Percentiles rank a stretch among this genome's conserved stretches.
These are phyloP conservation scores for Pocillopora grandis DNA, from an alignment of 92 coral and sea anemone species.

Conservation along the genomic window DNA sequence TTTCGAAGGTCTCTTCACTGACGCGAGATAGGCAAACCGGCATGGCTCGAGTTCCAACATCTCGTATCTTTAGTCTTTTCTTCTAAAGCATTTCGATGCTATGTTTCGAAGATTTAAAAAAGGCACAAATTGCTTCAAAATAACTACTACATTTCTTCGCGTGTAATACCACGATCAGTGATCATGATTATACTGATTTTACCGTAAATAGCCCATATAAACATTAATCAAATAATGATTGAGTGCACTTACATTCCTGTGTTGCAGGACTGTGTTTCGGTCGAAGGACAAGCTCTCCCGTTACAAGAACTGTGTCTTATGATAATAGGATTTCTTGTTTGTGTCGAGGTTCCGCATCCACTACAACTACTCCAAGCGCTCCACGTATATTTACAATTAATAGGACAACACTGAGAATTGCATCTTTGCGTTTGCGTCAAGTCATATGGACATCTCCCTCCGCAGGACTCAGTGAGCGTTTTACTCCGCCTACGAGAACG, in stretches of 20 bases:
- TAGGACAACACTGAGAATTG: conserved; percentile 74
- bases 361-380: conserved; percentile 73
- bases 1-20: too few species aligned
- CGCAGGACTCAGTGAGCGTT: conserved; percentile 46
- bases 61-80: too few species aligned
- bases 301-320: conserved; percentile 66
- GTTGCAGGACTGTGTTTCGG: conserved; percentile 62
- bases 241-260: conserved; percentile 72
- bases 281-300: conserved; percentile 76
- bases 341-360: conserved; percentile 80
- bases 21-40: too few species aligned
- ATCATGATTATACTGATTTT: not conserved
- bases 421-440: conserved; percentile 54
- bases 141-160: not conserved
- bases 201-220: not conserved
- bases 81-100: too few species aligned
- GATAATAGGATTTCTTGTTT: conserved; percentile 56
- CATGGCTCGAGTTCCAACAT: too few species aligned
- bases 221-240: not conserved
- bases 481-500: conserved; percentile 51
- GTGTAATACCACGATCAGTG: too few species aligned
- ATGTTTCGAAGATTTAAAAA: too few species aligned
- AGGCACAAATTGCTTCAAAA: not conserved
- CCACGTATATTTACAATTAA: conserved; percentile 74
- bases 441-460: conserved; percentile 57